Evolutionary conservation across 2,113 vertebrate genomes (phyloP), one percentile per base, ranked within the genome.

Genomic region (Sus scrofa): DNA sequence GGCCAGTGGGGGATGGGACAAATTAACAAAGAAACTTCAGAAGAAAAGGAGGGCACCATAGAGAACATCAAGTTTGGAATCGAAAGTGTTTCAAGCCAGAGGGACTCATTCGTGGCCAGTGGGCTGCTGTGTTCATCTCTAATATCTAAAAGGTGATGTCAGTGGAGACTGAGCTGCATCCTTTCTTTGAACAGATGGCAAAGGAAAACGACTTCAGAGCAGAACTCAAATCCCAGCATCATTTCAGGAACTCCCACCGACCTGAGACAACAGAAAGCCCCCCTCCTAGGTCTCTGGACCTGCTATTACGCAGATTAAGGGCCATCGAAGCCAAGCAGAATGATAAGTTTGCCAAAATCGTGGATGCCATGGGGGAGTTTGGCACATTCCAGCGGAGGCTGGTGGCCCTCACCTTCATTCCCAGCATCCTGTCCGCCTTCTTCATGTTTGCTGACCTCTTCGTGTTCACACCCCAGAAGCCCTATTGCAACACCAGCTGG

Each of bases 401-500:
- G 91, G 97, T 99, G 65, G 95, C 98, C 37, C 91, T 98, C 1
- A 95, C 99, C 9, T 97, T 99, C 62, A 15, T 99, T 44, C 98
- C 97, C 62, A 97, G 83, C 18, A 98, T 96, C 93, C 98, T 96
- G 0, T 37, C 96, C 0, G 98, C 98, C 3, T 99, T 99, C 67
- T 99, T 99, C 86, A 96, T 99, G 94, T 99, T 99, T 12, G 88
- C 97, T 1, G 99, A 99, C 52, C 93, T 99, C 14, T 99, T 99
- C 24, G 96, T 98, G 87, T 98, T 99, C 4, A 6, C 96, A 0
- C 16, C 18, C 0, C 98, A 99, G 60, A 98, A 98, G 0, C 98
- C 99, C 71, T 97, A 98, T 95, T 99, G 99, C 19, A 97, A 99
- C 87, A 99, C 99, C n/a, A 97, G 98, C 98, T 99, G 99, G 99